A percentile compares a stretch with the other conserved stretches of the same genome.
These are phyloP conservation scores for Solenopsis invicta DNA, from an alignment of 1,140 invertebrate genomes.

Conservation along the genomic window DNA sequence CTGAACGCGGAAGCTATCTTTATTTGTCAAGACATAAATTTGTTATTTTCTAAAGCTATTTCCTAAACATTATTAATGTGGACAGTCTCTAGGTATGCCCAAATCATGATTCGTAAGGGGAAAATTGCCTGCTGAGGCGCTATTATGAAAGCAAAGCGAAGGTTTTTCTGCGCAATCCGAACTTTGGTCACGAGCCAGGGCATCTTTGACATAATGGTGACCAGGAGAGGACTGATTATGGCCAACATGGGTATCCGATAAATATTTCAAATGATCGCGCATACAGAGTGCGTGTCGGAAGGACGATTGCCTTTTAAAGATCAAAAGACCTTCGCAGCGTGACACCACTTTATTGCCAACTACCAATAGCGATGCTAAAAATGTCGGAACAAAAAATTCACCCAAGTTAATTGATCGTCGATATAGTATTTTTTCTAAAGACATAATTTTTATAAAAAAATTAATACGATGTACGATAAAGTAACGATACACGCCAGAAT, in stretches of 20 bases:
- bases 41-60: constrained; percentile 1
- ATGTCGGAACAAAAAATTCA: not conserved
- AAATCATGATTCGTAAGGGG: constrained; percentile 8
- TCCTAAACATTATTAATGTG: not conserved
- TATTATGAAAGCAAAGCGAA: not conserved
- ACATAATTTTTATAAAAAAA: not conserved
- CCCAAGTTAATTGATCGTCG: not conserved
- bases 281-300: not conserved
- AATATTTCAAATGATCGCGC: constrained; percentile 14
- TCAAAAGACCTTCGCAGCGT: constrained; percentile 6
- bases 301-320: not conserved
- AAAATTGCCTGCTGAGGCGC: not conserved
- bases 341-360: not conserved
- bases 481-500: not conserved
- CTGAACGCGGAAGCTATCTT: not conserved
- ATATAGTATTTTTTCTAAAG: not conserved
- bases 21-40: not conserved
- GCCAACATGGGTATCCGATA: constrained; percentile 29
- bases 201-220: constrained; percentile 5
- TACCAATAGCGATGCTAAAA: not conserved
- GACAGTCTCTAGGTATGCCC: not conserved
- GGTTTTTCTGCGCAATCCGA: not conserved
- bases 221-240: constrained; percentile 58
- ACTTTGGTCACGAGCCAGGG: not conserved
- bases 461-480: too few relatives aligned